Conservation (phyloP, 2,113 vertebrate genomes). For the Leiothrix lutea region DNA sequence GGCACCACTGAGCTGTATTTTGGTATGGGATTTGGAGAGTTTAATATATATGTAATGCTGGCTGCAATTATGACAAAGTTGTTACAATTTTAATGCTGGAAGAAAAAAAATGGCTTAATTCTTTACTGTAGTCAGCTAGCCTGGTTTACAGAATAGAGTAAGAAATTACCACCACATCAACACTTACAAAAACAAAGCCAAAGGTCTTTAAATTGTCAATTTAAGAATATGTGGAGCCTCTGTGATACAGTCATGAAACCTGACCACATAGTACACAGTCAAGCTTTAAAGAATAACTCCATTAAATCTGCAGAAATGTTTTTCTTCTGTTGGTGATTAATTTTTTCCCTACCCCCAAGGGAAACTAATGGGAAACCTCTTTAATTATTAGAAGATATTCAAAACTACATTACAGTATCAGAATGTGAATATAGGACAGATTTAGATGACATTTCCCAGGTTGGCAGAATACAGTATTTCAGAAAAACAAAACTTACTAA, state of each 20-base stretch:
- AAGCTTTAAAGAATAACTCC: neutral
- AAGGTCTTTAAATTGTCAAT: neutral
- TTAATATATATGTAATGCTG: rapidly evolving
- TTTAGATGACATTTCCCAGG: neutral
- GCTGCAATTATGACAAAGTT: neutral
- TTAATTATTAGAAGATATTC: neutral
- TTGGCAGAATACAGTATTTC: neutral
- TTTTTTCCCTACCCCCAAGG: neutral
- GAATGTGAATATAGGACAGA: neutral
- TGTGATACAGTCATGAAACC: neutral
- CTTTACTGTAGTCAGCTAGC: neutral
- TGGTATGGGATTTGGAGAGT: neutral
- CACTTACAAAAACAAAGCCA: neutral
- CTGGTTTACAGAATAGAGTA: neutral
- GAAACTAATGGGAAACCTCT: neutral
- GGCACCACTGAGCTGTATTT: neutral
- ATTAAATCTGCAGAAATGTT: neutral
- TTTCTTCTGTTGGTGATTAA: neutral
- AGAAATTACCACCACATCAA: neutral
- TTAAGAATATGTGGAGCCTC: neutral
- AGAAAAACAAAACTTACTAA: neutral
- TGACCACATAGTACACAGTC: neutral
- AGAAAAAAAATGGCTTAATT: neutral
- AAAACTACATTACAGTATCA: neutral
- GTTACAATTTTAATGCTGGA: neutral